A percentile compares a stretch with the other conserved stretches of the same genome.
Conservation (phyloP, 2,888 invertebrate species). For the Alsophila aescularia region DNA sequence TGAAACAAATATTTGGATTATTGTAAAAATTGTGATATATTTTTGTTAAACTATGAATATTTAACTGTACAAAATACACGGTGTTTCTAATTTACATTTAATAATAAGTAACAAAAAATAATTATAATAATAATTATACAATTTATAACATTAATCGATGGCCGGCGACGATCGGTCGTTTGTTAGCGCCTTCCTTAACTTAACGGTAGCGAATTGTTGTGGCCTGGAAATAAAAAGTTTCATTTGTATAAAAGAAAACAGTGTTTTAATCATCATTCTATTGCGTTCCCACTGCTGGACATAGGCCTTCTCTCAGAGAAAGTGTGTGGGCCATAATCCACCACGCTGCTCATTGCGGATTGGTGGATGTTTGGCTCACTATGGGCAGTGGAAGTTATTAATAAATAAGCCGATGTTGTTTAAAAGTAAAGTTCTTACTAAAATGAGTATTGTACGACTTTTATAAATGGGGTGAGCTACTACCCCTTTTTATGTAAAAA, state of each 20-base stretch:
- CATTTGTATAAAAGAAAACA: background rate
- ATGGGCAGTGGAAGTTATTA: too few species aligned
- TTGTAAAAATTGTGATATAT: constrained; percentile 84
- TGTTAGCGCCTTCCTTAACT: constrained; percentile 93
- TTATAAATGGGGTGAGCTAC: too few species aligned
- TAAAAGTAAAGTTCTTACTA: too few species aligned
- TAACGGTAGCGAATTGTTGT: constrained; percentile 95
- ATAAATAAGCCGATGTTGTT: too few species aligned
- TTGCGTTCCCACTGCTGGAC: too few species aligned
- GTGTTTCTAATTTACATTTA: constrained; percentile 81
- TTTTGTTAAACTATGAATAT: constrained; percentile 84
- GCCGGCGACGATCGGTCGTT: constrained; percentile 94
- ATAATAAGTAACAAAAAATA: constrained; percentile 79
- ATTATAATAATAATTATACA: constrained; percentile 53
- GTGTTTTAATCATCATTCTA: too few species aligned
- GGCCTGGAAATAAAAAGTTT: constrained; percentile 84
- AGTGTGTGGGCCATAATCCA: too few species aligned
- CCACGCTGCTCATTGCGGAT: too few species aligned
- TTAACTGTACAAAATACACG: constrained; percentile 84
- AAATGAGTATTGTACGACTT: too few species aligned
- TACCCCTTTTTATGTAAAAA: too few species aligned
- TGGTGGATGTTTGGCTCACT: too few species aligned
- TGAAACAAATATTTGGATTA: constrained; percentile 63
- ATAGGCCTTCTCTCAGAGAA: too few species aligned
- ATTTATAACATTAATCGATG: constrained; percentile 79